Base-by-base conservation (phyloP, 2,113 vertebrate genomes). In the Crypturellus undulatus region DNA sequence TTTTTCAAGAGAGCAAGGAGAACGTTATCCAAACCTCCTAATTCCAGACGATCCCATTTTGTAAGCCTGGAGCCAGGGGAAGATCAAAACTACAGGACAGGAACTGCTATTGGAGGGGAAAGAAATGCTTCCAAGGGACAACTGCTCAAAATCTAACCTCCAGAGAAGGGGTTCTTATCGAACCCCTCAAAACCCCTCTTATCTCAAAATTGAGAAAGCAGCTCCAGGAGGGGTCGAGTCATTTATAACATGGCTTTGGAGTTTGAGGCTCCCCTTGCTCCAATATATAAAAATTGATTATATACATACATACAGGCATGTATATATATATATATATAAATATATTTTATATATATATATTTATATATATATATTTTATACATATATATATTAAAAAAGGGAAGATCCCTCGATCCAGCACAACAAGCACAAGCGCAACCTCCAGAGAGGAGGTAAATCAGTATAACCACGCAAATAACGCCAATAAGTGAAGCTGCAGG, bases 41-140 rank as follows among this genome's bases (percentile, higher is more conserved):
- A 88, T 92, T 95, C 88, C 72, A 59, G 63, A 12, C 63, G 94
- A 93, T 83, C 79, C 2, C 8, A 93, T 88, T 94, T 69, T 59
- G 24, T 63, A 94, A 88, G 90, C 90, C 92, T 78, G 85, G 26
- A 83, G 85, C 87, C 90, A 96, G 94, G 91, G 40, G 30, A 80
- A 85, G 92, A 93, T 90, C 68, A 59, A 78, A 64, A 85, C 49
- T 77, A n/a, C 1, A 2, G 40, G 54, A 93, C 71, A 83, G 36
- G 88, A 71, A 36, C 90, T 25, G 1, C 0, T 16, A 52, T 25
- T 13, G 12, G 42, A 20, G 30, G 65, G 67, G 16, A 25, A 82
- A 76, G 5, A 54, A 32, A 72, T 73, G 87, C 45, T 94, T 79
- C 73, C 24, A 88, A 84, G 84, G 90, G 79, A 93, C 67, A 95